Evolutionary conservation across 35 echinoderm and acorn worm genomes (phyloP), one percentile per base, ranked within the genome.

Genomic region (Holothuria glaberrima): DNA sequence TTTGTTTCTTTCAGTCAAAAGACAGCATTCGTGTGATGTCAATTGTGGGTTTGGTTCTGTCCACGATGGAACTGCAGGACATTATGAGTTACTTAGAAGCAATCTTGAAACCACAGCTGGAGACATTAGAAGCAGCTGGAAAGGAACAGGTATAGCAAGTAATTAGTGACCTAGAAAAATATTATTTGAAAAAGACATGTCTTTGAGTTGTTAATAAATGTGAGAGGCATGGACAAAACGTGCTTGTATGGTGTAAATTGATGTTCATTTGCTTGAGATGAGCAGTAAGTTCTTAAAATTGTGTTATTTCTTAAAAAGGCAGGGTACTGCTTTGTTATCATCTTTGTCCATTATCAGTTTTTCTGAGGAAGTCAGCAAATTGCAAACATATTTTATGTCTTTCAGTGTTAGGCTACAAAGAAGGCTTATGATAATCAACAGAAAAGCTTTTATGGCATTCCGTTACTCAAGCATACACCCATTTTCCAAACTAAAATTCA

Each of bases 21-120:
- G 97, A 99, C 52, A 90, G 90, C 34, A 89, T 94, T 17, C 93
- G 97, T n/a, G 83, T 99, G 52, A 95, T 99, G 97, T 87, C 93
- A 12, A 90, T 92, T 13, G 71, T 99, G 30, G 97, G 97, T 29
- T 65, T 95, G 26, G 90, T 92, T 16, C 79, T 99, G 56, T 93
- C 97, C 16, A 92, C 97, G 13, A 77, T 99, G 60, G 71, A 91
- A 38, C 76, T 95, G 31, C 64, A 84, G 82, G 93, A 95, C 18
- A 99, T 94, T 72, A 92, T 99, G 88, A 92, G 85, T 59, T 99
- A 99, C 67, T 57, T 99, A 24, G 89, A 99, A 59, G 64, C 94
- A 21, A 91, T 99, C 63, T 80, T 99, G 20, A 87, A 90, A 61
- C 93, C 97, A 26, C 91, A 93, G 34, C 65, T 99, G 28, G 78